Percentiles rank a stretch among this genome's conserved stretches.
These are phyloP conservation scores for Anodontia alba DNA, from an alignment of 2,888 invertebrate species.

Conservation along the genomic window DNA sequence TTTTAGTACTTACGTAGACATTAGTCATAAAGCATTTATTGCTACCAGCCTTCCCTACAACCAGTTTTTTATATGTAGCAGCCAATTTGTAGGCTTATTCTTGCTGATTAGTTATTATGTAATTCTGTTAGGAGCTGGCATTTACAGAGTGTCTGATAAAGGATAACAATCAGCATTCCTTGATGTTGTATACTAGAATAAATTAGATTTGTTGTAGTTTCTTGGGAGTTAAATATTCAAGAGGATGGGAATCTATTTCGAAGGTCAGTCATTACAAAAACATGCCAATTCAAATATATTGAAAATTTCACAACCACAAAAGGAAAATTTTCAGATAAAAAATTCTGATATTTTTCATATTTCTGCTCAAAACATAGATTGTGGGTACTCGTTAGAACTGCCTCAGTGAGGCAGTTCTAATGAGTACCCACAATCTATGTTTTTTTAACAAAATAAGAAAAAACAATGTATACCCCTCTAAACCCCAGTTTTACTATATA, in stretches of 20 bases:
- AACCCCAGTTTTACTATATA: too few species aligned
- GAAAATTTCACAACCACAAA: too few species aligned
- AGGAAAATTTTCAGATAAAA: too few species aligned
- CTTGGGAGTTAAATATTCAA: not conserved
- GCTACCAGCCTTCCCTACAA: not conserved
- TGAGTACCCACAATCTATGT: too few species aligned
- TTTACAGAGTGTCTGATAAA: not conserved
- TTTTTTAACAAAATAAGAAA: too few species aligned
- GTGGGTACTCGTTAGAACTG: too few species aligned
- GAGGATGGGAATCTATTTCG: constrained; percentile 11
- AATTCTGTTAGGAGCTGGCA: constrained; percentile 8
- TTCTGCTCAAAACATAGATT: too few species aligned
- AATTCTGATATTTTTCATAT: too few species aligned
- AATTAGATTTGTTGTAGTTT: not conserved
- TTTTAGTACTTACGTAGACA: not conserved
- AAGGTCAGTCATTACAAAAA: not conserved
- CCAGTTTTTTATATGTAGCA: not conserved
- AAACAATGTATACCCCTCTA: too few species aligned
- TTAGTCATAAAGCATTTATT: not conserved
- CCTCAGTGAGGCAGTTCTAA: too few species aligned
- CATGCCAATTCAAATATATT: too few species aligned
- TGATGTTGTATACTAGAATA: not conserved
- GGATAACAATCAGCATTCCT: constrained; percentile 16
- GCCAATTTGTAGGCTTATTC: not conserved
- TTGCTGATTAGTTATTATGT: constrained; percentile 10